A percentile compares a stretch with the other conserved stretches of the same genome.
Evolutionary conservation across 2,797 vertebrate species (phyloP).

Genomic region (Benthosema pterotum): DNA sequence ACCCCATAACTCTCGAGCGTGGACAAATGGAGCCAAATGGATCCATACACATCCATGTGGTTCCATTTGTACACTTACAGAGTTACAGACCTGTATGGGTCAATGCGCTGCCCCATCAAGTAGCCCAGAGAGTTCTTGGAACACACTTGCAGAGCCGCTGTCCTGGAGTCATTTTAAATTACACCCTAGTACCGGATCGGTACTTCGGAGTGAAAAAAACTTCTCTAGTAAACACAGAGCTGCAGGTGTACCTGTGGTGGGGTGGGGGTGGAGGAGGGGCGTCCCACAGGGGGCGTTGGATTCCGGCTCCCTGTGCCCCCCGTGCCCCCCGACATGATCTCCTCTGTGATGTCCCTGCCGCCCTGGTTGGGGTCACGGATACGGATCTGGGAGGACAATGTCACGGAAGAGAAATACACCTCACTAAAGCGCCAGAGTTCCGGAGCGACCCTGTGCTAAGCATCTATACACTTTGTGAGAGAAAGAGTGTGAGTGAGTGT

Average conservation of each 20-base stretch:
- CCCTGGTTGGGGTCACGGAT: constrained; percentile 99
- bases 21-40: no score
- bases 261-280: constrained; percentile 89
- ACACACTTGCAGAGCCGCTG: no score
- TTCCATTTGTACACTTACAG: no score
- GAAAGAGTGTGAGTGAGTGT: no score
- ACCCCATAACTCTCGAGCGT: no score
- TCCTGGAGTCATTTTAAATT: no score
- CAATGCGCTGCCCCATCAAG: no score
- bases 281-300: constrained; percentile 82
- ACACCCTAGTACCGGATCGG: no score
- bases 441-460: neutral
- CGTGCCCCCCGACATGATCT: constrained; percentile 93
- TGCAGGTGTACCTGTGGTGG: constrained; percentile 87
- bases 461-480: neutral
- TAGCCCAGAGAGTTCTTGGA: no score
- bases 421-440: constrained; percentile 65
- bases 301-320: constrained; percentile 75
- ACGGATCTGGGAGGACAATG: constrained; percentile 88
- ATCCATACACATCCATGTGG: no score
- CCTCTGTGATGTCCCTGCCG: constrained; percentile 97
- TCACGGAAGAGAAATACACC: constrained; percentile 53
- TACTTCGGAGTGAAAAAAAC: no score
- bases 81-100: no score
- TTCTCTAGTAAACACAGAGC: neutral